Conservation (phyloP, 2,888 invertebrate genomes). For the Drosophila fulvimacula region DNA sequence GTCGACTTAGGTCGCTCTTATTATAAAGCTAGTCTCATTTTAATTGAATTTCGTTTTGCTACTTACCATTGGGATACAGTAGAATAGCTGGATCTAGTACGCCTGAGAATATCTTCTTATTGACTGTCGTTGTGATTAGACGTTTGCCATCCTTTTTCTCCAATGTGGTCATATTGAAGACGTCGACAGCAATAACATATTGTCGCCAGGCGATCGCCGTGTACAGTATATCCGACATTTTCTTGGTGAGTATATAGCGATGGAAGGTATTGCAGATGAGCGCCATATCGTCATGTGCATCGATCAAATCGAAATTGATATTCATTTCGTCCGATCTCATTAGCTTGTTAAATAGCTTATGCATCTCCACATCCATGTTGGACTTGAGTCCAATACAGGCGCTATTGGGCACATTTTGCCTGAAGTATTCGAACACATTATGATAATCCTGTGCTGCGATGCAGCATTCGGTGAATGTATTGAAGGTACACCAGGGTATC, state of each 20-base stretch:
- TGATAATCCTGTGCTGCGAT: conserved; percentile 54
- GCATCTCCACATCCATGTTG: conserved; percentile 46
- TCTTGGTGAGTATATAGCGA: conserved; percentile 68
- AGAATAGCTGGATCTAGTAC: conserved; percentile 67
- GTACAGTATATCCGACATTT: conserved; percentile 51
- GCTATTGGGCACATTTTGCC: conserved; percentile 4
- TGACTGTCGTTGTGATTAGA: not conserved
- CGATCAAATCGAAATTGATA: conserved; percentile 47
- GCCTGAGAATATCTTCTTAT: conserved; percentile 65
- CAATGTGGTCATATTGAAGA: conserved; percentile 26
- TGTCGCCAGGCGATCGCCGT: conserved; percentile 40
- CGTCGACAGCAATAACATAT: conserved; percentile 63
- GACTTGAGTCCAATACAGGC: conserved; percentile 50
- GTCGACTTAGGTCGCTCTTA: too few species aligned
- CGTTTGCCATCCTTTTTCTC: conserved; percentile 27
- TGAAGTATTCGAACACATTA: conserved; percentile 62
- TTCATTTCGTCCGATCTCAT: conserved; percentile 55
- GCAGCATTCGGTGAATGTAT: conserved; percentile 23
- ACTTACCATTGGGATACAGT: conserved; percentile 68
- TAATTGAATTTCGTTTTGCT: too few species aligned
- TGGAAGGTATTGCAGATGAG: conserved; percentile 72
- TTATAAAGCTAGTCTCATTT: not conserved
- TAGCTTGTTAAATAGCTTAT: conserved; percentile 45
- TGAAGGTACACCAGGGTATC: conserved; percentile 56
- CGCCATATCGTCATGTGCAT: conserved; percentile 41